Percentiles rank a stretch among this genome's conserved stretches.
phyloP scores from a whole-genome alignment of 2,797 vertebrate species.

The Gobio occitaniae region DNA sequence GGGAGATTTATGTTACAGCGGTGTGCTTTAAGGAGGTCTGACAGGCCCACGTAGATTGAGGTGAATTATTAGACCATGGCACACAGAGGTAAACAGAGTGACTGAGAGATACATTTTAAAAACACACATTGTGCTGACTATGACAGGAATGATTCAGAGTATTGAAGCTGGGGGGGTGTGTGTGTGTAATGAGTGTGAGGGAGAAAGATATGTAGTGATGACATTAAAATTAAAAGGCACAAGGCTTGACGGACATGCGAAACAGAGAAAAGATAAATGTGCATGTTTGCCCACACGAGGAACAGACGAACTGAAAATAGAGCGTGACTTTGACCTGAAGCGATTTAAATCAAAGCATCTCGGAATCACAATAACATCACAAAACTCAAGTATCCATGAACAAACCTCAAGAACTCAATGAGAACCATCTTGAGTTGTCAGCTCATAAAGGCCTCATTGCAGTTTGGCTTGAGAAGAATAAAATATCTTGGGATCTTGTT shows the following conservation, averaged over 20 bases:
- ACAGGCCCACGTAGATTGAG: conserved; percentile 47
- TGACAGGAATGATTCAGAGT: conserved; percentile 43
- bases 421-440: conserved; percentile 40
- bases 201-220: conserved; percentile 3
- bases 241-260: neutral
- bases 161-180: conserved; percentile 22
- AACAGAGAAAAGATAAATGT: neutral
- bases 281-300: neutral
- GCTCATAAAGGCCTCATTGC: conserved; percentile 5
- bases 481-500: conserved; percentile 9
- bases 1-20: conserved; percentile 54
- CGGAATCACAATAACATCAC: neutral
- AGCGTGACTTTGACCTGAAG: conserved; percentile 24
- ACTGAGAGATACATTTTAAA: conserved; percentile 57
- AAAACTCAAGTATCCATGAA: conserved; percentile 13
- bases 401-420: conserved; percentile 9
- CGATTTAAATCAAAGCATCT: conserved; percentile 19
- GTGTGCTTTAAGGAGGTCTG: conserved; percentile 48
- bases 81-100: conserved; percentile 59
- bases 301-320: neutral
- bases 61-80: conserved; percentile 56
- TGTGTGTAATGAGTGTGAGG: neutral
- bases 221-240: conserved; percentile 30
- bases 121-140: conserved; percentile 55
- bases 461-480: conserved; percentile 3